Conservation (phyloP, 2,797 vertebrate species). For the Bovichtus variegatus region DNA sequence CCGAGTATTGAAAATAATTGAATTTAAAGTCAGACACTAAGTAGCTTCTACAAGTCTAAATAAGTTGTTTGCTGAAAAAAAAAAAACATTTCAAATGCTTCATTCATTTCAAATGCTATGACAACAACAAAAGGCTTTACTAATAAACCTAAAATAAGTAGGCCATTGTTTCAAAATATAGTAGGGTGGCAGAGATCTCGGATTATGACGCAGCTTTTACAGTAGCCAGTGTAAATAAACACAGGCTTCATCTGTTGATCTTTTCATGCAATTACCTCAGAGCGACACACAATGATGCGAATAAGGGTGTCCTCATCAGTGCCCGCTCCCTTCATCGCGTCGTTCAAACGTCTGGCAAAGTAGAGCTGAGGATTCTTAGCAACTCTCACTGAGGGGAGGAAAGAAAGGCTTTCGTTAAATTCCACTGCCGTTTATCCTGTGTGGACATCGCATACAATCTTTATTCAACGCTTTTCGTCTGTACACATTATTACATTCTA, state of each 20-base stretch:
- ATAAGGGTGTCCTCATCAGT: constrained; percentile 87
- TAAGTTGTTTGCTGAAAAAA: no score
- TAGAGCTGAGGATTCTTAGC: constrained; percentile 88
- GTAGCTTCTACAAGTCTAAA: no score
- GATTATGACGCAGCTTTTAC: no score
- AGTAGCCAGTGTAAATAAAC: no score
- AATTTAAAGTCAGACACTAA: no score
- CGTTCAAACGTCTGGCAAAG: constrained; percentile 84
- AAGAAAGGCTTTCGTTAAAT: background rate
- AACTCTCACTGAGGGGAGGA: constrained; percentile 77
- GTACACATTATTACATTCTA: background rate
- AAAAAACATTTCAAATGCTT: no score
- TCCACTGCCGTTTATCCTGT: background rate
- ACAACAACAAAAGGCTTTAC: no score
- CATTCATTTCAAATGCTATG: no score
- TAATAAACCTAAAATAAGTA: no score
- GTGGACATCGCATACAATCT: background rate
- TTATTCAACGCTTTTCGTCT: background rate
- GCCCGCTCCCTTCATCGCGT: constrained; percentile 84
- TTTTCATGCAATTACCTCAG: constrained; percentile 75
- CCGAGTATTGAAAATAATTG: no score
- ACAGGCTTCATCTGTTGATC: background rate
- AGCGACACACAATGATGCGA: constrained; percentile 85
- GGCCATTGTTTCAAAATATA: no score
- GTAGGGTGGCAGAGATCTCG: no score